Evolutionary conservation across 2,797 vertebrate genomes (phyloP).

Genomic region (Anguilla obscura): DNA sequence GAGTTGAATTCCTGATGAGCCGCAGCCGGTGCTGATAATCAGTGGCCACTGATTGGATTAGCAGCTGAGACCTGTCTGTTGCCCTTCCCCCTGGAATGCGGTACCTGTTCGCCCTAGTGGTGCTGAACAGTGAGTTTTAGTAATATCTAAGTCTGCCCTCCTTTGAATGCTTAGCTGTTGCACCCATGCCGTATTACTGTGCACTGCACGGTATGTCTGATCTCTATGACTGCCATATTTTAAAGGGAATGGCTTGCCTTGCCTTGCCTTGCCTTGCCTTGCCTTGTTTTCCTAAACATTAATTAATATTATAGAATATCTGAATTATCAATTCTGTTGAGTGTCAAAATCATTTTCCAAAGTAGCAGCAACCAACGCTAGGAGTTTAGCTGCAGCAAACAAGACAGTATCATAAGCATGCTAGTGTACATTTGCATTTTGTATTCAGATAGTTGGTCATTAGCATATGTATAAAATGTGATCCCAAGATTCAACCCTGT

Average conservation of each 20-base stretch:
- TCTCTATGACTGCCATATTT: background rate
- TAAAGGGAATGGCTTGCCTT: background rate
- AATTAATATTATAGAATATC: background rate
- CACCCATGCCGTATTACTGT: background rate
- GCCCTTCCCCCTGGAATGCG: background rate
- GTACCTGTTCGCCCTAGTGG: background rate
- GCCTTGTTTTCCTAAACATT: background rate
- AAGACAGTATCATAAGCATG: background rate
- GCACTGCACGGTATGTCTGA: background rate
- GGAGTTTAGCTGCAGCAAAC: background rate
- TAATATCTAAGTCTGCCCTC: background rate
- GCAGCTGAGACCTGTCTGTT: background rate
- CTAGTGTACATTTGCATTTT: background rate
- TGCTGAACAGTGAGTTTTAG: background rate
- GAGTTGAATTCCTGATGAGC: background rate
- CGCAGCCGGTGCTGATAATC: background rate
- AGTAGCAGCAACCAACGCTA: background rate
- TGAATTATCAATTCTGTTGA: background rate
- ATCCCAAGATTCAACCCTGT: background rate
- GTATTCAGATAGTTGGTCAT: background rate
- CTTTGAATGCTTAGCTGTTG: background rate
- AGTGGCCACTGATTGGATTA: background rate
- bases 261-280: too few species aligned
- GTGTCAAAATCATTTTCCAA: background rate
- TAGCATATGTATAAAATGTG: background rate